phyloP scores from a whole-genome alignment of 2,113 vertebrate species.

The Platysteira castanea region DNA sequence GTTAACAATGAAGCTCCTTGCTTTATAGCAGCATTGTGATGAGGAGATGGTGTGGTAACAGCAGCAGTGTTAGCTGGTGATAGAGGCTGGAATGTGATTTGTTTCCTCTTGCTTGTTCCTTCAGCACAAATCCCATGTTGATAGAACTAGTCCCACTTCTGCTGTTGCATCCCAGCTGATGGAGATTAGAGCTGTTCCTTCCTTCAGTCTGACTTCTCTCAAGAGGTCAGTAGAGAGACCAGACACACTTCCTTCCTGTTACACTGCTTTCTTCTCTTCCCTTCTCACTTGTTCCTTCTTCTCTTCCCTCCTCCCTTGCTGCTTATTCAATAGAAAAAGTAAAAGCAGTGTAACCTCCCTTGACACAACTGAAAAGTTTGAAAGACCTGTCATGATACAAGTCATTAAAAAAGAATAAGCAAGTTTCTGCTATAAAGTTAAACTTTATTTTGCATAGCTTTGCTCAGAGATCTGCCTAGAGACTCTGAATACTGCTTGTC shows the following conservation, averaged over 20 bases:
- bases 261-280: neutral
- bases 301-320: slow-evolving; percentile 13
- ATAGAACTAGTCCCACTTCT: slow-evolving; percentile 66
- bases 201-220: slow-evolving; percentile 72
- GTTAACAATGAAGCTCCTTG: neutral
- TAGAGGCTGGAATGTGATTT: slow-evolving; percentile 52
- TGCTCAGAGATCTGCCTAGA: neutral
- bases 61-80: neutral
- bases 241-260: slow-evolving; percentile 35
- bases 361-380: neutral
- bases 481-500: neutral
- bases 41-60: neutral
- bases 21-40: neutral
- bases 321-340: neutral
- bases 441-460: neutral
- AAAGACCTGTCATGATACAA: neutral
- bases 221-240: slow-evolving; percentile 69
- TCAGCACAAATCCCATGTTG: slow-evolving; percentile 62
- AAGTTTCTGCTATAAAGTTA: neutral
- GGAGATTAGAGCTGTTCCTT: slow-evolving; percentile 62
- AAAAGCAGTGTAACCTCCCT: neutral
- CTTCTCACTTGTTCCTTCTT: slow-evolving; percentile 39
- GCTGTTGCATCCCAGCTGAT: slow-evolving; percentile 50
- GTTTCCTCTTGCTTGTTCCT: slow-evolving; percentile 67
- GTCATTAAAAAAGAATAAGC: neutral